Base-by-base conservation (phyloP, 2,113 vertebrate genomes). In the Aleadryas rufinucha region DNA sequence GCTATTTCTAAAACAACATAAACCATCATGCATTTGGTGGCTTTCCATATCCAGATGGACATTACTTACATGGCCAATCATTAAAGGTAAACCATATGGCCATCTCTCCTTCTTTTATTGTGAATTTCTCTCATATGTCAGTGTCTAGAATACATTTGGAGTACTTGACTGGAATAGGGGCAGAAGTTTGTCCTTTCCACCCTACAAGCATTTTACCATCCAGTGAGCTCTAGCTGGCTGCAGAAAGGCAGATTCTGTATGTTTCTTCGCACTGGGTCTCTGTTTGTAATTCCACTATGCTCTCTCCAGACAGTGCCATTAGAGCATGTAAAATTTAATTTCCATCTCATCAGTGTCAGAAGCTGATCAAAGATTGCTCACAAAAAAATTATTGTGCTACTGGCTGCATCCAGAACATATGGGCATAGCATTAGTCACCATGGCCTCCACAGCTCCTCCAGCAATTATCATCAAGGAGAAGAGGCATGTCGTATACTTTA, bases 321-420 rank as follows among this genome's bases (percentile, higher is more conserved):
- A 97, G 94, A 96, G 95, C 96, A 95, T 96, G 95, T 92, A 97
- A 96, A 97, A 97, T 97, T 93, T 95, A 93, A 97, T 97, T 97
- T 96, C 93, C 72, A 96, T 93, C 94, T 94, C 80, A 92, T 97
- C 97, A 97, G 89, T 95, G 93, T 92, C 85, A 96, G 95, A 96
- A 96, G 76, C 90, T 94, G 97, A 97, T 97, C 93, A 97, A 97
- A 96, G 76, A 95, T 95, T 96, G 96, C 87, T 85, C 65, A 75
- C 72, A 65, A 95, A 93, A 88, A 95, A 94, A 85, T 44, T 71
- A 69, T 37, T 94, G 88, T 95, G 86, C 95, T 97, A 68, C 81
- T 74, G 94, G 86, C 95, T 95, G 93, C 87, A 86, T 91, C 77
- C 90, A 94, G 90, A 97, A 77, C 96, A 96, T 97, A 96, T 97